Evolutionary conservation across 1,140 invertebrate species (phyloP), one percentile per base, ranked within the genome.

Genomic region (Diorhabda carinulata): DNA sequence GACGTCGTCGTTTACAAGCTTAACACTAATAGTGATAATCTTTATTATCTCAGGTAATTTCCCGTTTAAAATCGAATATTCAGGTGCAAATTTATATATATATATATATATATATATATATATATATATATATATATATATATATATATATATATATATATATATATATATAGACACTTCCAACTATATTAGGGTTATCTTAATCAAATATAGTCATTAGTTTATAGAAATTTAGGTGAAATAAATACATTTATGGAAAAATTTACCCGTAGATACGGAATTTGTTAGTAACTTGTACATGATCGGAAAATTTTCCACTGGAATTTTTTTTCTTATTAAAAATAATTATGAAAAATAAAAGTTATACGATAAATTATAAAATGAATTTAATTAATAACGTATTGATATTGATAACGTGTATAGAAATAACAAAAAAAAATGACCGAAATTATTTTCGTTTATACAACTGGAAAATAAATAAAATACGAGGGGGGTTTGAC

Each of bases 141-240:
- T n/a, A n/a, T n/a, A n/a, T n/a, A n/a, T n/a, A n/a, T n/a, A n/a
- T n/a, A n/a, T n/a, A n/a, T 42, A 60, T 60, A 60, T 60, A 60
- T 60, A 10, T 41, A 4, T 60, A 60, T 60, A 41, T 60, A 60
- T 41, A 25, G 58, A 42, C 25, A 41, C 58, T 41, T 8, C 25
- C 4, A 8, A 25, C 42, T 60, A 60, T 60, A 60, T 60, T 60
- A 60, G 58, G 58, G 58, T 60, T 60, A 60, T 60, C 58, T 60
- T 60, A 40, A 60, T 25, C 58, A 60, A 60, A 60, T 41, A 60
- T 41, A 60, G 25, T 25, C 42, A 60, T 41, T 8, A 60, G 58
- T 60, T 60, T 60, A 60, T 40, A 60, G 9, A 25, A 60, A 60
- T 60, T 60, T 41, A 41, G 58, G 25, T 25, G 42, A 60, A 60